Base-by-base conservation (phyloP, 1,140 invertebrate genomes). In the Microplitis mediator region DNA sequence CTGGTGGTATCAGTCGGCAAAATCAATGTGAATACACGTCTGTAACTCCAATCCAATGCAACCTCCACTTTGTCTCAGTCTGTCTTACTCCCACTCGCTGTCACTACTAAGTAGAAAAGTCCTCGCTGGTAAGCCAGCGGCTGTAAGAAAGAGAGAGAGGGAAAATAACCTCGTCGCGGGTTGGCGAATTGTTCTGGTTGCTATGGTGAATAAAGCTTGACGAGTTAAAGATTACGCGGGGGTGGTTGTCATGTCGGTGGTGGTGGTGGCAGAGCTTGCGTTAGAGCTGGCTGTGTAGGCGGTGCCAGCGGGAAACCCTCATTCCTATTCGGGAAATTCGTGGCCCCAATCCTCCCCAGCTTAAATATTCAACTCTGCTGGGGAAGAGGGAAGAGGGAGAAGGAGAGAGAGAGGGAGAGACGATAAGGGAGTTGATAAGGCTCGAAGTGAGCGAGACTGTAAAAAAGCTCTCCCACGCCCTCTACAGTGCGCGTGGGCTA, bases 171-270 rank as follows among this genome's bases (percentile, higher is more conserved):
- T 82, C 76, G 83, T 79, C 79, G 78, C 79, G 78, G 84, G 84
- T 85, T 85, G 83, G 84, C 81, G 84, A 85, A 85, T 85, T 82
- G 82, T 77, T 83, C 78, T 81, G 82, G 84, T 78, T 78, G 79
- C 81, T 64, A 76, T 74, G 73, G 76, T 68, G 23, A 23, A 23
- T 23, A 72, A 76, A 74, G 39, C 69, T 36, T 36, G 58, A 67
- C 70, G 72, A 68, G 66, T 16, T 54, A 52, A 50, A 16, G 58
- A 56, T 36, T 23, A 54, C 54, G 69, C 32, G 50, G 13, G 61
- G 61, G 71, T 14, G 58, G 52, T 64, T 16, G 23, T 23, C 14
- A 13, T 5, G 52, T 35, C 62, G 61, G 36, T 14, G 61, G 39
- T 69, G 58, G 60, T 54, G 39, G 45, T 35, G 60, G 61, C 69